These are phyloP conservation scores for cattle (Bos taurus) DNA, from an alignment of 2,113 vertebrate species.

Conservation along the genomic window ARS-UCD2.0 NC_037328.1:39659001-39659500, in stretches of 20 bases:
- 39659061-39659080: neutral
- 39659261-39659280: neutral
- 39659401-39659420: neutral
- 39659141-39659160: neutral
- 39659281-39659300: neutral
- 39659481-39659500: neutral
- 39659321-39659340: neutral
- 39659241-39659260: neutral
- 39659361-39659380: neutral
- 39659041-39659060: neutral
- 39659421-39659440: neutral
- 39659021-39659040: neutral
- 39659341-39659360: neutral
- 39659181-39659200: neutral
- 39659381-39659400: neutral
- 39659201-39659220: neutral
- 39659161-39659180: neutral
- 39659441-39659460: neutral
- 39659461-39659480: neutral
- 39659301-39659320: neutral
- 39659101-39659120: neutral
- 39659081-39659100: neutral
- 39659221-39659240: neutral
- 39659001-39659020: neutral
- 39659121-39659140: neutral